phyloP scores from a whole-genome alignment of 2,113 vertebrate species.

The Nansenia antarctica region DNA sequence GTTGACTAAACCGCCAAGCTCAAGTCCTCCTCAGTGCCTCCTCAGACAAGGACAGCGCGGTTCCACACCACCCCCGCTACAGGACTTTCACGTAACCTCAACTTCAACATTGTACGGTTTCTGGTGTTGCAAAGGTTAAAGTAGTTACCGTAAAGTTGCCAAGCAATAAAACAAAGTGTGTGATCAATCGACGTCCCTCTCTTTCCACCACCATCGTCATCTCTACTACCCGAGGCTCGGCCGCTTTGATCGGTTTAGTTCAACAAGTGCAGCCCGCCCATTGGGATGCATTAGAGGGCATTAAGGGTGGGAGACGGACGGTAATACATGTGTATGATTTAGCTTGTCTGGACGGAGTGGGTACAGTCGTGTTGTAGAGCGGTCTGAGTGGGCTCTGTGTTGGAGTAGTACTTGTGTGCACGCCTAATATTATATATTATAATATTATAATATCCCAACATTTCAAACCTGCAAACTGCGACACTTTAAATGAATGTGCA shows the following conservation, averaged over 20 bases:
- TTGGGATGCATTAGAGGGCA: conserved; percentile 57
- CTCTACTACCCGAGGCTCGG: background rate
- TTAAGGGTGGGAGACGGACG: conserved; percentile 55
- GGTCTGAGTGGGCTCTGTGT: conserved; percentile 22
- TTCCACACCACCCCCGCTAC: too few relatives aligned
- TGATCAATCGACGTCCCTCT: background rate
- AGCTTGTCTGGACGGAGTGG: conserved; percentile 40
- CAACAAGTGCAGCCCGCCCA: conserved; percentile 33
- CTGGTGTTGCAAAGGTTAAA: background rate
- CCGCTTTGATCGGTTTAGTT: conserved; percentile 20
- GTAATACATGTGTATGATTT: too few relatives aligned
- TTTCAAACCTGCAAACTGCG: too few relatives aligned
- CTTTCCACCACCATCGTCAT: too few relatives aligned
- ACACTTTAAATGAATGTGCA: background rate
- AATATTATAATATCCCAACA: too few relatives aligned
- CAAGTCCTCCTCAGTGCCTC: background rate
- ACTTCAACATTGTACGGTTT: background rate
- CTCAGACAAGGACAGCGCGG: background rate
- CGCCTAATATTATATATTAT: too few relatives aligned
- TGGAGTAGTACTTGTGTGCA: conserved; percentile 25
- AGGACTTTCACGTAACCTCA: too few relatives aligned
- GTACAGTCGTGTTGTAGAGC: conserved; percentile 40
- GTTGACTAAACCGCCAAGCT: too few relatives aligned
- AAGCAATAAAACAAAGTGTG: background rate
- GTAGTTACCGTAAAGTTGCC: background rate